Evolutionary conservation across 2,888 invertebrate species (phyloP), one percentile per base, ranked within the genome.

Genomic region (Spodoptera littoralis): DNA sequence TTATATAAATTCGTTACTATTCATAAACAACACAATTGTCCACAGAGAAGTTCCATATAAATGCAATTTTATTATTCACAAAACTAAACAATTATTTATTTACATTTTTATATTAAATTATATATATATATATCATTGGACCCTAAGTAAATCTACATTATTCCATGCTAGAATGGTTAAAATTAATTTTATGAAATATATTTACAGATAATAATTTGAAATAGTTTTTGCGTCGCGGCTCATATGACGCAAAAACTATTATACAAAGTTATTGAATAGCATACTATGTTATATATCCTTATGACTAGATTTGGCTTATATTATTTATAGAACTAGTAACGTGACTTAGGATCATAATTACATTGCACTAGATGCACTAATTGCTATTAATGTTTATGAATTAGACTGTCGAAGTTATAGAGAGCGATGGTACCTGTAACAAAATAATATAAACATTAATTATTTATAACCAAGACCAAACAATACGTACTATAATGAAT

Each of bases 181-280:
- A 24, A 30, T 36, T 41, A 43, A 0, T 1, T 50, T 45, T 55
- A 48, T 36, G 9, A 36, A 49, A 51, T 53, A 60, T 70, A 73
- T 73, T 51, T 65, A 70, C 60, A 74, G 36, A 45, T 30, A 60
- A 36, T 24, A 61, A 67, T 78, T 70, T 78, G 79, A 69, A 73
- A 54, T 76, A 27, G 90, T 87, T 90, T 86, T 89, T 90, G 87
- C 89, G 90, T 88, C 90, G 81, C 72, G 92, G 92, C 92, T 93
- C 92, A 92, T 81, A 76, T 88, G 91, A 91, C 91, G 87, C 88
- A 88, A 88, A 86, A 83, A 88, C 92, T 92, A 90, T 73, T 63
- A 58, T 60, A 51, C 53, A 66, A 68, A 54, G 52, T 9, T 2
- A 36, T 50, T 67, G 49, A 50, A 62, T 53, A 50, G 11, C 60